A percentile compares a stretch with the other conserved stretches of the same genome.
phyloP scores from a whole-genome alignment of 2,888 invertebrate species.

The Acanthopleura granulata region DNA sequence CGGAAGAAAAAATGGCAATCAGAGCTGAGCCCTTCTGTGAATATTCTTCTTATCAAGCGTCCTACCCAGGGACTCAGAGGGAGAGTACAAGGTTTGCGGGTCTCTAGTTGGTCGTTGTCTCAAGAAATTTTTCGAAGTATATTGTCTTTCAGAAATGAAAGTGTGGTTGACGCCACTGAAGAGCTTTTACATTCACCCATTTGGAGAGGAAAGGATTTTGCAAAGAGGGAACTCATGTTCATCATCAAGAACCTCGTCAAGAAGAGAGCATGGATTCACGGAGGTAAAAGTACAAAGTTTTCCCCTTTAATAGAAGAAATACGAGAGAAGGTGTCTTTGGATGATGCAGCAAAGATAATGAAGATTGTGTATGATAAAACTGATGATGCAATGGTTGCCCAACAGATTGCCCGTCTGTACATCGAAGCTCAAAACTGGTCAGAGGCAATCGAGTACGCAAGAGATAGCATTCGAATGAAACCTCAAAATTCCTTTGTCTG shows the following conservation, averaged over 20 bases:
- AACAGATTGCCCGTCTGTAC: conserved; percentile 49
- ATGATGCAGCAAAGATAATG: conserved; percentile 39
- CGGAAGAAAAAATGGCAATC: conserved; percentile 35
- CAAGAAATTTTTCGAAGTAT: conserved; percentile 34
- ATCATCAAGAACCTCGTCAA: conserved; percentile 41
- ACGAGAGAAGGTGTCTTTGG: conserved; percentile 30
- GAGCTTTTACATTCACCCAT: conserved; percentile 33
- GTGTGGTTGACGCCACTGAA: conserved; percentile 35
- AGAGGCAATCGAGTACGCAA: conserved; percentile 39
- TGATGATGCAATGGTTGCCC: conserved; percentile 51
- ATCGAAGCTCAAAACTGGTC: conserved; percentile 42
- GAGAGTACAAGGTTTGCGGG: conserved; percentile 33
- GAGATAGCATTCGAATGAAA: conserved; percentile 31
- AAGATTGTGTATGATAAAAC: conserved; percentile 39
- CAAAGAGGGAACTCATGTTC: conserved; percentile 31
- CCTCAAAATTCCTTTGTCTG: conserved; percentile 44
- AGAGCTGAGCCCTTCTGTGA: conserved; percentile 32
- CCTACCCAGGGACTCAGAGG: conserved; percentile 30
- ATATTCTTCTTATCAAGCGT: conserved; percentile 40
- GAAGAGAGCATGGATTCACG: conserved; percentile 33
- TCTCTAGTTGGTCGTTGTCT: conserved; percentile 38
- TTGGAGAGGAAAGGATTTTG: conserved; percentile 26
- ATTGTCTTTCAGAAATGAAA: conserved; percentile 14
- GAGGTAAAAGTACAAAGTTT: conserved; percentile 40
- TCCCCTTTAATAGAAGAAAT: conserved; percentile 46